A percentile compares a stretch with the other conserved stretches of the same genome.
These are phyloP conservation scores for Chaetorhynchus papuensis DNA, from an alignment of 2,113 vertebrate genomes.

Conservation along the genomic window DNA sequence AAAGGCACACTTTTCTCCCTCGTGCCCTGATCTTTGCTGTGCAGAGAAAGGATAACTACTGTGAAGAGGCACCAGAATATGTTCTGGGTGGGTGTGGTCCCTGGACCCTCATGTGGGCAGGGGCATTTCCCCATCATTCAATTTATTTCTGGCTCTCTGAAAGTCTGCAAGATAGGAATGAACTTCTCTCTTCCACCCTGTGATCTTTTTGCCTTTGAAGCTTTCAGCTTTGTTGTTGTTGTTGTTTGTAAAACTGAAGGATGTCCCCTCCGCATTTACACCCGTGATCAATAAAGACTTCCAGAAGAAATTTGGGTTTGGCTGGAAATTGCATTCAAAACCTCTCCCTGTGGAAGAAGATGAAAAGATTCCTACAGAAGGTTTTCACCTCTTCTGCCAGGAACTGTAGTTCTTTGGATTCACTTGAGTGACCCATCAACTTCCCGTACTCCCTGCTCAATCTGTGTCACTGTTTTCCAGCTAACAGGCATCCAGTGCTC, in stretches of 20 bases:
- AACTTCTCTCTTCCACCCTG: not conserved
- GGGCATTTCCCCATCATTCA: not conserved
- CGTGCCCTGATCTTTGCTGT: not conserved
- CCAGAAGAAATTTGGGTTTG: not conserved
- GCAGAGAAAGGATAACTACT: not conserved
- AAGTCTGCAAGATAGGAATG: not conserved
- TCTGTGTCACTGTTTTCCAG: not conserved
- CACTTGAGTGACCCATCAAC: not conserved
- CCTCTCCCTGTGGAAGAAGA: not conserved
- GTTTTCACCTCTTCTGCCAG: not conserved
- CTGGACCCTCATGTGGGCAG: not conserved
- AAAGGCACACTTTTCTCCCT: not conserved
- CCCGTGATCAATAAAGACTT: not conserved
- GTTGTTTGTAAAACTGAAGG: not conserved
- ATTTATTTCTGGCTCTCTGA: not conserved
- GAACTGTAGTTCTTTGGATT: not conserved
- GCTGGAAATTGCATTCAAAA: not conserved
- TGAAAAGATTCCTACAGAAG: not conserved
- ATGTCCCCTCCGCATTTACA: not conserved
- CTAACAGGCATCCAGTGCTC: not conserved
- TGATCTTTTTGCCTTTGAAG: not conserved
- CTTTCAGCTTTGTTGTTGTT: not conserved
- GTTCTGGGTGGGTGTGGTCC: not conserved
- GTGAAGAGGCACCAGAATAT: not conserved
- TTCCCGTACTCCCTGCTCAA: not conserved